Conservation (phyloP, 64 coral and sea anemone genomes). For the Pachyseris speciosa region DNA sequence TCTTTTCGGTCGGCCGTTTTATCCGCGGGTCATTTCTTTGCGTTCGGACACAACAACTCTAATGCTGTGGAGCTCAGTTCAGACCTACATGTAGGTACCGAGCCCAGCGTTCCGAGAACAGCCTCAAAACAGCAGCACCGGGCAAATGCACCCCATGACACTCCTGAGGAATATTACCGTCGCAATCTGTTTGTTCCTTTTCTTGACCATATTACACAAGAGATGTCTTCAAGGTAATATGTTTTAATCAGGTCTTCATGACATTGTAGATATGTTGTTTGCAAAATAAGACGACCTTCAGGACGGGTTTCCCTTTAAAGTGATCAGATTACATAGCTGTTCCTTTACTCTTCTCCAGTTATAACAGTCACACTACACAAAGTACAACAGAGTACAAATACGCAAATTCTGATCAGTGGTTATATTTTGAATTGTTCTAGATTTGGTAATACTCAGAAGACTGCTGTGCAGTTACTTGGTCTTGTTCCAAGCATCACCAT, state of each 20-base stretch:
- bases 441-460: conserved; percentile 62
- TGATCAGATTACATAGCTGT: conserved; percentile 59
- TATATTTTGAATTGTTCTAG: conserved; percentile 6
- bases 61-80: too few species aligned
- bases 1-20: too few species aligned
- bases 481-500: conserved; percentile 46
- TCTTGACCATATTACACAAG: conserved; percentile 63
- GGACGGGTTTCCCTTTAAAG: conserved; percentile 28
- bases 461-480: conserved; percentile 58
- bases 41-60: too few species aligned
- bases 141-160: too few species aligned
- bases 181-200: conserved; percentile 48
- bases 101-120: too few species aligned
- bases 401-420: conserved; percentile 25
- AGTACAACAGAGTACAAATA: conserved; percentile 56
- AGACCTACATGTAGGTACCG: too few species aligned
- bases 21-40: too few species aligned
- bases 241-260: conserved; percentile 36
- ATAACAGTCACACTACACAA: conserved; percentile 59
- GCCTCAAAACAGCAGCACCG: too few species aligned
- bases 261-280: conserved; percentile 33
- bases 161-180: conserved; percentile 62
- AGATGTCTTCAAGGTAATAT: too few species aligned
- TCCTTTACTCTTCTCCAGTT: conserved; percentile 47
- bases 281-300: conserved; percentile 53